A percentile compares a stretch with the other conserved stretches of the same genome.
Evolutionary conservation across 2,888 invertebrate genomes (phyloP).

Genomic region (Hipparchia semele): DNA sequence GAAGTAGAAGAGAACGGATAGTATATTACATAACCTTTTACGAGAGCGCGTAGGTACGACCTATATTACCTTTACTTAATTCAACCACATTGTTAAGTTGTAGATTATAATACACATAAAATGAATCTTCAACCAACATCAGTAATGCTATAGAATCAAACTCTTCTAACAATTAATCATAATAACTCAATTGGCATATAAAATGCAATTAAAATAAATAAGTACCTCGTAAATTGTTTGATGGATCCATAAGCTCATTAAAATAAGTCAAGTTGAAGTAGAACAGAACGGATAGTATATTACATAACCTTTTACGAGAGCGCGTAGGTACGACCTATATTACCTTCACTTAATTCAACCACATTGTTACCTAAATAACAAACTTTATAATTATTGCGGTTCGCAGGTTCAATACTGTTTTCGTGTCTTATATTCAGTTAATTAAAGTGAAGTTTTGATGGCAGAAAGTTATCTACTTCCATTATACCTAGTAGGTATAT

Average conservation of each 20-base stretch:
- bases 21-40: constrained; percentile 29
- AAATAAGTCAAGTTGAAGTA: constrained; percentile 16
- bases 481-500: constrained; percentile 15
- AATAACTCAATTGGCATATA: too few relatives aligned
- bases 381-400: constrained; percentile 43
- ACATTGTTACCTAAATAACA: constrained; percentile 39
- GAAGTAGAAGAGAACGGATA: constrained; percentile 12
- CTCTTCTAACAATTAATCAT: too few relatives aligned
- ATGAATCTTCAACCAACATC: too few relatives aligned
- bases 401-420: constrained; percentile 38
- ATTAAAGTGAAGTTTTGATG: constrained; percentile 37
- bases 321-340: constrained; percentile 22
- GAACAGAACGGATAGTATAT: constrained; percentile 12
- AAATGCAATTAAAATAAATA: not conserved
- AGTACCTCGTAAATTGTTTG: not conserved
- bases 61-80: constrained; percentile 36
- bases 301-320: constrained; percentile 28
- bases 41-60: constrained; percentile 11
- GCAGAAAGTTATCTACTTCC: constrained; percentile 27
- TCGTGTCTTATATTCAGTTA: constrained; percentile 40
- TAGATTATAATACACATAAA: too few relatives aligned
- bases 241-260: constrained; percentile 1
- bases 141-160: too few relatives aligned
- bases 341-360: constrained; percentile 36
- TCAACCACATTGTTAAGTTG: constrained; percentile 32